phyloP scores from a whole-genome alignment of 2,888 invertebrate genomes.

The Drosophila demipolita region DNA sequence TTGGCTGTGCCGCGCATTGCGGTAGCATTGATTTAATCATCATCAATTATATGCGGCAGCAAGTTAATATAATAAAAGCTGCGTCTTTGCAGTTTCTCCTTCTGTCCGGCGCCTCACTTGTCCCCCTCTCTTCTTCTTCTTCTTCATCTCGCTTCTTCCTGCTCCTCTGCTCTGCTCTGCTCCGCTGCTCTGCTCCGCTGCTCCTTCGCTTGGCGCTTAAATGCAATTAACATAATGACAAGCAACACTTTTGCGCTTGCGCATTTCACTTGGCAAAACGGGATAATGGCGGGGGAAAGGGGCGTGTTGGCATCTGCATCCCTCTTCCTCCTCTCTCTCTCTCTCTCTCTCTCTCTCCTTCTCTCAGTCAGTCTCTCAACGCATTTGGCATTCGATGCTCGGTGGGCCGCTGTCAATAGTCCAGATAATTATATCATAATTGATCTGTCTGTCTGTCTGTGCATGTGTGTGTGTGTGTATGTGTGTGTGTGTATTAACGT shows the following conservation, averaged over 20 bases:
- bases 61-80: slow-evolving; percentile 82
- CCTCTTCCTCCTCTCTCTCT: neutral
- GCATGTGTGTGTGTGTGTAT: slow-evolving; percentile 22
- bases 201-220: slow-evolving; percentile 72
- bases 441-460: slow-evolving; percentile 52
- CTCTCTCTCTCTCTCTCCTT: neutral
- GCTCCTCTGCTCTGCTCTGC: slow-evolving; percentile 10
- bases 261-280: slow-evolving; percentile 69
- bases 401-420: slow-evolving; percentile 72
- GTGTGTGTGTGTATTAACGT: slow-evolving; percentile 10
- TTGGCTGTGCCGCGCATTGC: slow-evolving; percentile 70
- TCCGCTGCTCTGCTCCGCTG: neutral
- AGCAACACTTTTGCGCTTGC: slow-evolving; percentile 81
- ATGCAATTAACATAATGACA: slow-evolving; percentile 82
- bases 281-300: neutral
- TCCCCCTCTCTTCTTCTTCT: neutral
- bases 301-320: neutral
- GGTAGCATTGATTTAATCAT: slow-evolving; percentile 85
- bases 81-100: slow-evolving; percentile 34
- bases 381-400: slow-evolving; percentile 29
- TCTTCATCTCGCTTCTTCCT: neutral
- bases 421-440: slow-evolving; percentile 79
- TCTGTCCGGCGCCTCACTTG: slow-evolving; percentile 21
- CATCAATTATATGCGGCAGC: slow-evolving; percentile 83
- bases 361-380: neutral